Percentiles rank a stretch among this genome's conserved stretches.
phyloP scores from a whole-genome alignment of 2,113 vertebrate genomes.

The Numenius arquata region DNA sequence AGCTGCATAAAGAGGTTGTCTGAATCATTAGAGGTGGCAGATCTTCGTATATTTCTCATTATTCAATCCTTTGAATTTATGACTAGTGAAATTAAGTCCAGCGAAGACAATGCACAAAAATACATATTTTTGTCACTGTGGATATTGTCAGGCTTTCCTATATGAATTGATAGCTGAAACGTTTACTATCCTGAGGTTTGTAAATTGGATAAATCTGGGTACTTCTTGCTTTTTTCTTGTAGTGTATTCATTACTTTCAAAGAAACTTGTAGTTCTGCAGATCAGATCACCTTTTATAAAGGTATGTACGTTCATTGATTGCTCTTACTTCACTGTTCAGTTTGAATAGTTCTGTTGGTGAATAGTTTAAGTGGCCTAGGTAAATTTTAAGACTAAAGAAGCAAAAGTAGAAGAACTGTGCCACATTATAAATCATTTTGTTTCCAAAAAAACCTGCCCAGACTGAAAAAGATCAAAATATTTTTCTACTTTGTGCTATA shows the following conservation, averaged over 20 bases:
- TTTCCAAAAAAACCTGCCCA: not conserved
- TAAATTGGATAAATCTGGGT: not conserved
- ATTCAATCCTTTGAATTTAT: not conserved
- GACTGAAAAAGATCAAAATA: not conserved
- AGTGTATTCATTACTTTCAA: conserved; percentile 86
- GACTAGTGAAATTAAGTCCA: not conserved
- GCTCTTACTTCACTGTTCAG: not conserved
- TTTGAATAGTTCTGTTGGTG: not conserved
- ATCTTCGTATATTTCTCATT: not conserved
- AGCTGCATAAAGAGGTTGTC: not conserved
- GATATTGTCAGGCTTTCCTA: not conserved
- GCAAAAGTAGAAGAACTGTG: not conserved
- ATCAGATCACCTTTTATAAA: conserved; percentile 91
- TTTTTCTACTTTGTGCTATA: not conserved
- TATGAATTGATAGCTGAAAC: not conserved
- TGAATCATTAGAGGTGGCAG: not conserved
- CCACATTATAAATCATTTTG: not conserved
- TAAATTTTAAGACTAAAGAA: not conserved
- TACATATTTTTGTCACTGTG: not conserved
- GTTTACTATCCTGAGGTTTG: not conserved
- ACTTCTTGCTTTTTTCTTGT: conserved; percentile 4
- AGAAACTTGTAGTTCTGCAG: conserved; percentile 88
- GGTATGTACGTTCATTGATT: conserved; percentile 70
- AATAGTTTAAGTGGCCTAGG: not conserved
- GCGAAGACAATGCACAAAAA: not conserved